Evolutionary conservation across 2,113 vertebrate species (phyloP), one percentile per base, ranked within the genome.

Genomic region (Ictidomys tridecemlineatus): DNA sequence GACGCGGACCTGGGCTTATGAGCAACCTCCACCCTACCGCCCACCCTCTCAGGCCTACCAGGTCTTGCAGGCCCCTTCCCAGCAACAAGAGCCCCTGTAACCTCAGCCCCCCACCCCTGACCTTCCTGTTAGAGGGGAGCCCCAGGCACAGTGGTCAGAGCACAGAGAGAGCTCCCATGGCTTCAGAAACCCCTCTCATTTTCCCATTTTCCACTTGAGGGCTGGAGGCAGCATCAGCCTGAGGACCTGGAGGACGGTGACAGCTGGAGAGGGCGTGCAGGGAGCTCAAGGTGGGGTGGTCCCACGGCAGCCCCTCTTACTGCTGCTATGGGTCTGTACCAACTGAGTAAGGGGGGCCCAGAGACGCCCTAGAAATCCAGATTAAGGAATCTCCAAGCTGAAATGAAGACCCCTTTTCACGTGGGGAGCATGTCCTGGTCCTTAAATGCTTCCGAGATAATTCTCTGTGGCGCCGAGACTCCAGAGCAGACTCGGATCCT

Each of bases 401-500:
- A 85, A 42, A 56, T 1, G 17, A 84, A n/a, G 3, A 45, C 4
- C 10, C 7, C 30, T 37, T 24, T 53, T 39, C 58, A 45, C 9
- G 16, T 14, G 53, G 42, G 72, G 0, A 12, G 42, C 4, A 18
- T 20, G 28, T 37, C 53, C 26, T 67, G 53, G 39, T 10, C 34
- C 56, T 20, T 53, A 22, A 34, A 85, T 0, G 28, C 34, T 2
- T 84, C 51, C 56, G 18, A 45, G 5, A 0, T 13, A 74, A 42
- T 10, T 73, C 61, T 4, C 56, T 0, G 5, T 0, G 4, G 56
- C 70, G 45, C 86, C 11, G 61, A 63, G 0, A 9, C 53, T 7
- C 30, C 30, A 83, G 0, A 26, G 51, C 17, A 56, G 58, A 51
- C 0, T 4, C 12, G 77, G 65, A 87, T 13, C 9, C 0, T 22